phyloP scores from a whole-genome alignment of 2,797 vertebrate genomes.

The Cyprinella venusta region DNA sequence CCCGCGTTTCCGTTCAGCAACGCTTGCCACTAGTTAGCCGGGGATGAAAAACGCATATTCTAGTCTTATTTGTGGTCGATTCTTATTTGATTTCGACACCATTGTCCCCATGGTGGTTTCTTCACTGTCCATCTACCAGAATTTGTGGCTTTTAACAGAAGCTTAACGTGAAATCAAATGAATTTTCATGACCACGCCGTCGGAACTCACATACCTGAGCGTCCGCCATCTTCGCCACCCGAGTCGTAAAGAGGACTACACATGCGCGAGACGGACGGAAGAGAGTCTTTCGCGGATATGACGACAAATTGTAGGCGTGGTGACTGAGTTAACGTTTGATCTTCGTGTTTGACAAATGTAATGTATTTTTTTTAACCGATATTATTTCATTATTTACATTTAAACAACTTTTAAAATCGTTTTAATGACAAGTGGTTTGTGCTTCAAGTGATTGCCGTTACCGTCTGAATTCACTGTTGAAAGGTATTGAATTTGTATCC shows the following conservation, averaged over 20 bases:
- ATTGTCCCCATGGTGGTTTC: not conserved
- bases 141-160: not conserved
- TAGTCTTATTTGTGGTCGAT: too few species aligned
- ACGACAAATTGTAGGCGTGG: constrained; percentile 53
- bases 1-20: not conserved
- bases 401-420: not conserved
- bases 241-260: constrained; percentile 80
- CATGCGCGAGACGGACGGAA: constrained; percentile 71
- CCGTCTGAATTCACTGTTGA: not conserved
- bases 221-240: constrained; percentile 84
- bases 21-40: not conserved
- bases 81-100: not conserved
- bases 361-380: too few species aligned
- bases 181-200: constrained; percentile 68
- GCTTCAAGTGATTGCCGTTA: too few species aligned
- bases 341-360: not conserved
- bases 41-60: not conserved
- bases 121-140: not conserved
- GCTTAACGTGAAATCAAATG: not conserved
- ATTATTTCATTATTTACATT: not conserved
- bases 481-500: not conserved
- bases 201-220: constrained; percentile 74
- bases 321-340: not conserved
- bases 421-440: too few species aligned
- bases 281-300: constrained; percentile 67